These are phyloP conservation scores for Maniola jurtina DNA, from an alignment of 1,140 invertebrate species.

Conservation along the genomic window DNA sequence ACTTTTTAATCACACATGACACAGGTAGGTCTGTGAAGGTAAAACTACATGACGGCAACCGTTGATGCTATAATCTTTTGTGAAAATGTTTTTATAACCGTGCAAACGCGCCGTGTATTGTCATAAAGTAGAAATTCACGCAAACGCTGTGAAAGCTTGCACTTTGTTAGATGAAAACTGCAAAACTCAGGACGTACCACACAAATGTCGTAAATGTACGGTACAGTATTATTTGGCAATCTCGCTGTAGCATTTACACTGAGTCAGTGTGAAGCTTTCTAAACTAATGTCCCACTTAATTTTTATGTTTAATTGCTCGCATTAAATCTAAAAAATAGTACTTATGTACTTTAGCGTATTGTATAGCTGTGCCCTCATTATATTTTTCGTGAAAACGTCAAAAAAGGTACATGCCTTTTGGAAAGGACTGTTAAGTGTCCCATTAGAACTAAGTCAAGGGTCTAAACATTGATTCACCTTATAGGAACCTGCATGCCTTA, in stretches of 20 bases:
- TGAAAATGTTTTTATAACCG: conserved; percentile 45
- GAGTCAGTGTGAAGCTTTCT: conserved; percentile 43
- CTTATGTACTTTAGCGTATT: too few relatives aligned
- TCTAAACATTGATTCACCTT: too few relatives aligned
- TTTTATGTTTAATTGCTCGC: conserved; percentile 14
- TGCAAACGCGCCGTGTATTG: conserved; percentile 44
- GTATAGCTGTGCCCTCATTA: too few relatives aligned
- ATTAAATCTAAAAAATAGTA: conserved; percentile 2
- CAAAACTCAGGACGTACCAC: conserved; percentile 51
- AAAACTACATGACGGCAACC: conserved; percentile 11
- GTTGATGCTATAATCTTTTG: conserved; percentile 34
- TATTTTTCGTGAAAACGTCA: too few relatives aligned
- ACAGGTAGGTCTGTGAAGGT: conserved; percentile 3
- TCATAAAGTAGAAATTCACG: conserved; percentile 52
- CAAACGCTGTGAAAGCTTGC: conserved; percentile 60
- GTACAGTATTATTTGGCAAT: conserved; percentile 38
- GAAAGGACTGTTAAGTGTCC: too few relatives aligned
- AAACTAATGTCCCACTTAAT: conserved; percentile 38
- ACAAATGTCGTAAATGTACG: conserved; percentile 49
- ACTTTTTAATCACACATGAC: conserved; percentile 6
- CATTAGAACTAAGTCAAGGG: too few relatives aligned
- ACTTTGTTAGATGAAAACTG: conserved; percentile 67
- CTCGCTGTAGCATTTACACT: conserved; percentile 36
- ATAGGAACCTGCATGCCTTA: too few relatives aligned
- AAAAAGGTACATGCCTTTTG: too few relatives aligned